These are phyloP conservation scores for Agriopis aurantiaria DNA, from an alignment of 2,888 invertebrate species.

Conservation along the genomic window DNA sequence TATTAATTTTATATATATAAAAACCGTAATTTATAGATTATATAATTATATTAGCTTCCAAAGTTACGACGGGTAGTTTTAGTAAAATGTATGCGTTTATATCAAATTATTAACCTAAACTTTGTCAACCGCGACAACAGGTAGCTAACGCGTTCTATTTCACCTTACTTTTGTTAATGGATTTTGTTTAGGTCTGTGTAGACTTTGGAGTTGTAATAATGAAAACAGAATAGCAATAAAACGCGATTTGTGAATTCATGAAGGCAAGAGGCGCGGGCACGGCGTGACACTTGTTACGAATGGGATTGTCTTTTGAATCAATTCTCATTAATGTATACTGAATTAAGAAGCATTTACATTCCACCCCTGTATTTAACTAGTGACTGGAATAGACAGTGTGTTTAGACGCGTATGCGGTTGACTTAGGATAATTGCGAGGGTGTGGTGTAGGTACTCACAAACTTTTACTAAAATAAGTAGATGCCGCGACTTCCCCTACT, in stretches of 20 bases:
- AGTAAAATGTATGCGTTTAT: slow-evolving; percentile 55
- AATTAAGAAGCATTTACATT: slow-evolving; percentile 55
- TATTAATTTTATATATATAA: slow-evolving; percentile 32
- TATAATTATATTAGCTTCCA: too few relatives aligned
- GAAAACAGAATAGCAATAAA: slow-evolving; percentile 63
- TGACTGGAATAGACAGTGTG: slow-evolving; percentile 2
- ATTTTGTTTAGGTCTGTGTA: slow-evolving; percentile 51
- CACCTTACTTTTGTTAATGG: slow-evolving; percentile 43
- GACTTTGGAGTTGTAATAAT: slow-evolving; percentile 57
- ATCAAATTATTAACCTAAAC: slow-evolving; percentile 47
- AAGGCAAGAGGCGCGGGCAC: slow-evolving; percentile 52
- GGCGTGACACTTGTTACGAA: slow-evolving; percentile 57
- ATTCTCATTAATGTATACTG: slow-evolving; percentile 59
- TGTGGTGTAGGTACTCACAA: slow-evolving; percentile 19
- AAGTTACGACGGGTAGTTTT: too few relatives aligned
- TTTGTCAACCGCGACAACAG: slow-evolving; percentile 43
- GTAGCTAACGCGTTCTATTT: slow-evolving; percentile 44
- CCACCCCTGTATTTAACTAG: slow-evolving; percentile 32
- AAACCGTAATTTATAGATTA: slow-evolving; percentile 31
- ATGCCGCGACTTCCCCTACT: too few relatives aligned
- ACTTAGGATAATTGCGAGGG: slow-evolving; percentile 48
- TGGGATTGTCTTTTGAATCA: slow-evolving; percentile 68
- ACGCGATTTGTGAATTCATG: slow-evolving; percentile 72
- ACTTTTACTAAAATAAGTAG: too few relatives aligned
- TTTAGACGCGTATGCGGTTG: slow-evolving; percentile 21